phyloP scores from a whole-genome alignment of 2,888 invertebrate genomes.

The Phasia obesa region DNA sequence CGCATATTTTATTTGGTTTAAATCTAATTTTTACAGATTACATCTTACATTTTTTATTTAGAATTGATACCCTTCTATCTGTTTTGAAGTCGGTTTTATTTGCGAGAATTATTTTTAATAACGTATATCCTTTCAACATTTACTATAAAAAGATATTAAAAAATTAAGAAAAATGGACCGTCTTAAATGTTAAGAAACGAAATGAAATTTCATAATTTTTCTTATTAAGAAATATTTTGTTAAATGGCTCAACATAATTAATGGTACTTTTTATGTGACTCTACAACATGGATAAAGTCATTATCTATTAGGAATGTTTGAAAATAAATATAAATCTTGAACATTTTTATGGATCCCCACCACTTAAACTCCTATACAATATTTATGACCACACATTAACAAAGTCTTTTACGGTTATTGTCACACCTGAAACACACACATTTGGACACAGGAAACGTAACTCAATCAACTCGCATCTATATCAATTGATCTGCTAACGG shows the following conservation, averaged over 20 bases:
- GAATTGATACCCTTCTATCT: no score
- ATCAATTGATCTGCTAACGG: slow-evolving; percentile 39
- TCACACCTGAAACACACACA: slow-evolving; percentile 73
- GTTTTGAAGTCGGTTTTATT: no score
- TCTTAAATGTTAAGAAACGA: no score
- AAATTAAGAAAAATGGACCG: no score
- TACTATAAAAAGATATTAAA: no score
- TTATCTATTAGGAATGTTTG: slow-evolving; percentile 46
- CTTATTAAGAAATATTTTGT: neutral
- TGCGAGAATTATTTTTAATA: no score
- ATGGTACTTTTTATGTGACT: neutral
- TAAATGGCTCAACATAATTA: no score
- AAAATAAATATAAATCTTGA: slow-evolving; percentile 66
- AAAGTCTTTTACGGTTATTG: slow-evolving; percentile 74
- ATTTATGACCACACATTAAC: slow-evolving; percentile 73
- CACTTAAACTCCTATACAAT: slow-evolving; percentile 49
- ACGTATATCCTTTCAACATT: no score
- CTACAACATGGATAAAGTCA: slow-evolving; percentile 12
- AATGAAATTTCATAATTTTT: no score
- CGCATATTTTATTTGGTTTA: no score
- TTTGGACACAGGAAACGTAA: slow-evolving; percentile 44
- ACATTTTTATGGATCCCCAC: slow-evolving; percentile 12
- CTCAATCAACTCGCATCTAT: slow-evolving; percentile 53
- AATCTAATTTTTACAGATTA: no score
- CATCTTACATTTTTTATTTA: no score